phyloP scores from a whole-genome alignment of 2,113 vertebrate genomes.

The Bungarus multicinctus region DNA sequence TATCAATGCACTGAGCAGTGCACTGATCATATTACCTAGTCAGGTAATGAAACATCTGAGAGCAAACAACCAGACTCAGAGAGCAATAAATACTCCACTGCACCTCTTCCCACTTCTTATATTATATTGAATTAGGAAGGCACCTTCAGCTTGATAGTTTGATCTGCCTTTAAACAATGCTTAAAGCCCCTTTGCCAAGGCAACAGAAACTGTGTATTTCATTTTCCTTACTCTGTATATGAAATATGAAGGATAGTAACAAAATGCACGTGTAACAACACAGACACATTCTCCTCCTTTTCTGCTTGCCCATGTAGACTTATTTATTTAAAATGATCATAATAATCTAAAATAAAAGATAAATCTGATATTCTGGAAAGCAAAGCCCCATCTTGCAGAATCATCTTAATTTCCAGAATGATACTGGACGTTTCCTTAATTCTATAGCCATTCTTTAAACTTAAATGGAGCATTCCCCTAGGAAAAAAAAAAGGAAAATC shows the following conservation, averaged over 20 bases:
- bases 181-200: neutral
- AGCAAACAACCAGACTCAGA: neutral
- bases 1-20: neutral
- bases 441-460: neutral
- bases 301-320: neutral
- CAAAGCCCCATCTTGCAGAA: neutral
- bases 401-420: neutral
- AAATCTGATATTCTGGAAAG: neutral
- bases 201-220: neutral
- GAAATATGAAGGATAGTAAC: neutral
- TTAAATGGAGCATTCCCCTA: neutral
- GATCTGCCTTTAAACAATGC: neutral
- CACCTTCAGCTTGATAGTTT: neutral
- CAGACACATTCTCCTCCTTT: neutral
- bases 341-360: neutral
- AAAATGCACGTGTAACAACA: neutral
- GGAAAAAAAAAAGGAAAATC: neutral
- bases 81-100: neutral
- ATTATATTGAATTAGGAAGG: neutral
- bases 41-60: neutral
- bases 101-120: neutral
- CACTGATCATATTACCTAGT: neutral
- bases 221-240: neutral
- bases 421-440: neutral
- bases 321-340: neutral